These are phyloP conservation scores for Knipowitschia caucasica DNA, from an alignment of 2,797 vertebrate species.

Conservation along the genomic window DNA sequence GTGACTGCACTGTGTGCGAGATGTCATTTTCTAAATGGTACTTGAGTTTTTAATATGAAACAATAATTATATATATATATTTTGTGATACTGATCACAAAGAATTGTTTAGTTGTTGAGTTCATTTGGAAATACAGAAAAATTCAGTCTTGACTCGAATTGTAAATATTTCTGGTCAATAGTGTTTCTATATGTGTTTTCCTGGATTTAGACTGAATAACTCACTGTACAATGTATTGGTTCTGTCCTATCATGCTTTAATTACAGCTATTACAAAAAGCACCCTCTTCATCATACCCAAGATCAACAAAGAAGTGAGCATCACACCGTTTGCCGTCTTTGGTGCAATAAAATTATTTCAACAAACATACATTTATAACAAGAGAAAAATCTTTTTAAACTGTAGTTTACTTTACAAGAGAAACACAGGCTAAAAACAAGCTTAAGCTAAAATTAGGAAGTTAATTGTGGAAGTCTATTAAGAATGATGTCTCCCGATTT, in stretches of 20 bases:
- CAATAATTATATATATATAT: no score
- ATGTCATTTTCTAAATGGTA: no score
- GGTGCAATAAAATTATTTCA: slow-evolving; percentile 55
- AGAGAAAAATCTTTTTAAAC: slow-evolving; percentile 21
- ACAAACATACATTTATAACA: slow-evolving; percentile 60
- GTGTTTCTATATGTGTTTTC: slow-evolving; percentile 46
- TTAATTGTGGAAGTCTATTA: slow-evolving; percentile 7
- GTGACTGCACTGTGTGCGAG: no score
- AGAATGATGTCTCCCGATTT: slow-evolving; percentile 24
- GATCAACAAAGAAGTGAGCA: slow-evolving; percentile 77
- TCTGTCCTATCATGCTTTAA: slow-evolving; percentile 72
- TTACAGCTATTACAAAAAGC: slow-evolving; percentile 73
- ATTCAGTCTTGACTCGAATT: no score
- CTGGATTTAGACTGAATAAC: slow-evolving; percentile 45
- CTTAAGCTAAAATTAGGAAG: no score
- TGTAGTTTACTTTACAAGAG: no score
- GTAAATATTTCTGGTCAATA: no score
- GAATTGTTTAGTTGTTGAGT: no score
- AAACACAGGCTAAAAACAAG: no score
- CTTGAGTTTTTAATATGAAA: no score
- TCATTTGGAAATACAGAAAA: no score
- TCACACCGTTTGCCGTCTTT: slow-evolving; percentile 68
- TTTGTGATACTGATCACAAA: no score
- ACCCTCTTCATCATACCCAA: slow-evolving; percentile 72
- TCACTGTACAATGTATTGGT: slow-evolving; percentile 48